Evolutionary conservation across 1,140 invertebrate species (phyloP).

Genomic region (Probaryconus sp.): DNA sequence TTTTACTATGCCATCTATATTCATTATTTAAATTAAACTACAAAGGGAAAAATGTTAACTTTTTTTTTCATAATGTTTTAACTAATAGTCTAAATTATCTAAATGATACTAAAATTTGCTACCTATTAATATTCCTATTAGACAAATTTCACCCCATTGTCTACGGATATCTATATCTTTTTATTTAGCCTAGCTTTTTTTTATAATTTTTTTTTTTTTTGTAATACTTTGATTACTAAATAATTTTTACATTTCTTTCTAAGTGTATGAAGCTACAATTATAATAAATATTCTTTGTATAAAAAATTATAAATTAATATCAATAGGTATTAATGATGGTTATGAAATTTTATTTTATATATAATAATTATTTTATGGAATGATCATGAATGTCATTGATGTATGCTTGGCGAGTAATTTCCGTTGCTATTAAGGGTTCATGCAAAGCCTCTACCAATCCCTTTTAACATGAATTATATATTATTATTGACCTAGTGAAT

Average conservation of each 20-base stretch:
- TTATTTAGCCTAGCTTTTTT: too few species aligned
- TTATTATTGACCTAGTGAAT: too few species aligned
- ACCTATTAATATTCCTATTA: too few species aligned
- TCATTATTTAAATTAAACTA: neutral
- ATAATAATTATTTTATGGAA: conserved; percentile 7
- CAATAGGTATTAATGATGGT: neutral
- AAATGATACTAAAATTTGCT: too few species aligned
- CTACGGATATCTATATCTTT: too few species aligned
- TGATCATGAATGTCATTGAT: conserved; percentile 7
- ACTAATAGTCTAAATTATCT: neutral
- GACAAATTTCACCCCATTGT: too few species aligned
- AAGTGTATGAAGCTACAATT: too few species aligned
- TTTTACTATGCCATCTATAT: neutral
- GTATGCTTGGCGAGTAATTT: conserved; percentile 48
- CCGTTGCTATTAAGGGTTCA: conserved; percentile 35
- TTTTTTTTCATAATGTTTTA: neutral
- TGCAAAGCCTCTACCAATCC: conserved; percentile 40
- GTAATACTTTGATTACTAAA: too few species aligned
- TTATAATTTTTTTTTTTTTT: too few species aligned
- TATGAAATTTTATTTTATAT: conserved; percentile 9
- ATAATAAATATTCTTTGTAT: too few species aligned
- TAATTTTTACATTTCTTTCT: too few species aligned
- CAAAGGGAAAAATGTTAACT: neutral
- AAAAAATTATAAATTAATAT: neutral
- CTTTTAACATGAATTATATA: too few species aligned